Conservation (phyloP, 2,113 vertebrate species). For the Ranitomeya variabilis region DNA sequence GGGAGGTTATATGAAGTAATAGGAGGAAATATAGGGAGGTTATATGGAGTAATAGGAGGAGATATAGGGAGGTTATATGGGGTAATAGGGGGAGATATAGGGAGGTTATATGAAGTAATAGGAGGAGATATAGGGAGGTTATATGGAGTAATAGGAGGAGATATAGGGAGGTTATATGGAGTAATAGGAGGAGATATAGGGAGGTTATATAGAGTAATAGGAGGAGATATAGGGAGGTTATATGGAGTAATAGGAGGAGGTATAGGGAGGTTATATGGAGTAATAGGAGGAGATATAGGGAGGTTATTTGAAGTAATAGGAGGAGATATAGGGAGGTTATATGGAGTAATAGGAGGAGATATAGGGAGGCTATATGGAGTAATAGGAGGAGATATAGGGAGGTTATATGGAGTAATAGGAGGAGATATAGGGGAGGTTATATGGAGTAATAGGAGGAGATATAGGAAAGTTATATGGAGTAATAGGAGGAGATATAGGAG, state of each 20-base stretch:
- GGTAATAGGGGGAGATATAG: not conserved
- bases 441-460: not conserved
- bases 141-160: not conserved
- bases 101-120: not conserved
- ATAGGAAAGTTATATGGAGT: not conserved
- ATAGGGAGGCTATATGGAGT: not conserved
- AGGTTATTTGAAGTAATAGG: not conserved
- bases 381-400: not conserved
- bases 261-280: not conserved
- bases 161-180: not conserved
- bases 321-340: not conserved
- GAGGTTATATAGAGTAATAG: slow-evolving; percentile 1
- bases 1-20: not conserved
- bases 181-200: not conserved
- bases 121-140: not conserved
- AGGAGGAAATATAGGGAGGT: not conserved
- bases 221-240: not conserved
- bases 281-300: not conserved
- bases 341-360: not conserved
- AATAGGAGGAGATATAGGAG: slow-evolving; percentile 12
- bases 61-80: not conserved
- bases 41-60: not conserved
- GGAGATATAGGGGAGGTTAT: not conserved
- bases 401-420: no score
- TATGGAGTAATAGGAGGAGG: not conserved